A percentile compares a stretch with the other conserved stretches of the same genome.
These are phyloP conservation scores for Drosophila eugracilis DNA, from an alignment of 1,140 invertebrate genomes.

Conservation along the genomic window DNA sequence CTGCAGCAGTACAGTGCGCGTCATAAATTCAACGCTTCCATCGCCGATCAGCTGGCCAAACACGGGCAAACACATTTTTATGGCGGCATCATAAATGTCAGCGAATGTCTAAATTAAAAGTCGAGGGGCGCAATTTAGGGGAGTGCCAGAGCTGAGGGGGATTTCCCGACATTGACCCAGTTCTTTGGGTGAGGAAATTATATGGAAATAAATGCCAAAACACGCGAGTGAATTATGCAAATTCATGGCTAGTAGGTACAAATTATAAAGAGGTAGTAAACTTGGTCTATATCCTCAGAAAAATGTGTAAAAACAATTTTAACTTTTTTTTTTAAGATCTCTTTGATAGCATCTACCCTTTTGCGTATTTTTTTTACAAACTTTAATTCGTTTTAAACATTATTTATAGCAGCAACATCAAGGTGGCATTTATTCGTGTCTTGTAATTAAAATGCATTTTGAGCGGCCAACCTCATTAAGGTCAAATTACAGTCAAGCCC, in stretches of 20 bases:
- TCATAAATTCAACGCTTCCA: constrained; percentile 45
- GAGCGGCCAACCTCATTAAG: constrained; percentile 71
- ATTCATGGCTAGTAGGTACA: constrained; percentile 37
- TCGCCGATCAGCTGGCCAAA: constrained; percentile 48
- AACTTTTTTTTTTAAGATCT: too few species aligned
- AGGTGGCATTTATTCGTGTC: constrained; percentile 17
- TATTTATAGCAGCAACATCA: constrained; percentile 4
- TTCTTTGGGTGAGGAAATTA: constrained; percentile 19
- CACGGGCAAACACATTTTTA: constrained; percentile 42
- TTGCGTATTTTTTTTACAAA: too few species aligned
- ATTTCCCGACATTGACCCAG: constrained; percentile 38
- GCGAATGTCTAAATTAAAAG: constrained; percentile 55
- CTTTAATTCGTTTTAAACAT: too few species aligned
- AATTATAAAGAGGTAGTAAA: constrained; percentile 43
- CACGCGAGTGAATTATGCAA: constrained; percentile 40
- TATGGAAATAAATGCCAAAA: constrained; percentile 28
- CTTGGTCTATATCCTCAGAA: not conserved
- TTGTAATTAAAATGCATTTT: constrained; percentile 72
- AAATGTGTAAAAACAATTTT: not conserved
- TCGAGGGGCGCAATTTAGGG: constrained; percentile 3
- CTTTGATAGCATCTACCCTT: too few species aligned
- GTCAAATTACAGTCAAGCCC: constrained; percentile 71
- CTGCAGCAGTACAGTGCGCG: constrained; percentile 45
- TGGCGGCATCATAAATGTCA: constrained; percentile 42
- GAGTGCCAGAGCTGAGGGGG: not conserved